Conservation (phyloP, 2,888 invertebrate genomes). For the Mythimna pallens region DNA sequence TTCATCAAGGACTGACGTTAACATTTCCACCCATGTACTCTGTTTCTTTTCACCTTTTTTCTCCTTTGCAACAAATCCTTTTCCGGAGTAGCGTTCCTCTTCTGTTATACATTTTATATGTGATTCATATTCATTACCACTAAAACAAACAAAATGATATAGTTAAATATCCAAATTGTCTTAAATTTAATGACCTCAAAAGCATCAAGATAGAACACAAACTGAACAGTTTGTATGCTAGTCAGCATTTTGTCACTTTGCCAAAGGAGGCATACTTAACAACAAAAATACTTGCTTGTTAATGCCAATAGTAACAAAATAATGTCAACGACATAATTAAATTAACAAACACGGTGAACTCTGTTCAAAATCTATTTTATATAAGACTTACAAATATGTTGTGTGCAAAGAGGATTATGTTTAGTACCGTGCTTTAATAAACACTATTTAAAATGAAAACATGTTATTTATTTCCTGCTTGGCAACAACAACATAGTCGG, state of each 20-base stretch:
- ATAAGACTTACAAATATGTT: background rate
- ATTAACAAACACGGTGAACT: background rate
- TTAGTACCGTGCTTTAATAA: background rate
- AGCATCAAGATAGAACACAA: background rate
- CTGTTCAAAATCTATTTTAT: background rate
- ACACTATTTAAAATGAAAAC: background rate
- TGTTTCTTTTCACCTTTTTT: constrained; percentile 97
- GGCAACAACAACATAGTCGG: constrained; percentile 33
- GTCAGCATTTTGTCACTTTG: constrained; percentile 26
- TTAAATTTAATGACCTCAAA: background rate
- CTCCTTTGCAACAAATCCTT: constrained; percentile 93
- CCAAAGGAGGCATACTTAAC: constrained; percentile 22
- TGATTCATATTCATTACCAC: constrained; percentile 93
- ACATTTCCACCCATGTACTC: constrained; percentile 94
- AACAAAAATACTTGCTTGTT: constrained; percentile 9
- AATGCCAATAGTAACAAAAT: constrained; percentile 13
- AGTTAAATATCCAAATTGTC: background rate
- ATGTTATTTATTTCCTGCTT: constrained; percentile 40
- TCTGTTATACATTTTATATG: constrained; percentile 97
- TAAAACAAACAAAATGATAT: constrained; percentile 76
- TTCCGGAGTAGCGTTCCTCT: constrained; percentile 96
- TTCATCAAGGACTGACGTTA: constrained; percentile 92
- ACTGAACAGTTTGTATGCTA: background rate
- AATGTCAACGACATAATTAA: constrained; percentile 21
- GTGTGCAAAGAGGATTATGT: background rate